Base-by-base conservation (phyloP, 2,113 vertebrate species). In the Chaetops frenatus region DNA sequence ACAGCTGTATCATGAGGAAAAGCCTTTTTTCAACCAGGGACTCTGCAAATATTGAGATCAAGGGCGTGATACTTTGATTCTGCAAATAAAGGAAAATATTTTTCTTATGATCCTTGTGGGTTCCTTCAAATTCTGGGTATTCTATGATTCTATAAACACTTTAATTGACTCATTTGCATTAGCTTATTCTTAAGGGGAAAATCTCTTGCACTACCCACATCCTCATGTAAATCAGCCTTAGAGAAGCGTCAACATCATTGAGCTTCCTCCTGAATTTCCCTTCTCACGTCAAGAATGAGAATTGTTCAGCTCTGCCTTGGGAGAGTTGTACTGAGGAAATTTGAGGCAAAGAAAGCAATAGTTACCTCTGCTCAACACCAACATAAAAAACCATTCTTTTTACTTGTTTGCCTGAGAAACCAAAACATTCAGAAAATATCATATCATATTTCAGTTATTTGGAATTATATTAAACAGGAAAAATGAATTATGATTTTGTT, bases 171-270 rank as follows among this genome's bases (percentile, higher is more conserved):
- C 3, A 36, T 35, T 62, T 64, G 51, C 7, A 16, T 23, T 14
- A 24, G 9, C 10, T 73, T 25, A 9, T 60, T 81, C 36, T 44
- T 61, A 48, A 80, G 27, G 22, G 69, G 40, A 57, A 7, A 12
- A 18, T 72, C 2, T 82, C 29, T 24, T 45, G 45, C 21, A 57
- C 14, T 44, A 77, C 7, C 3, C 13, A 29, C 0, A 0, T 66
- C 7, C 5, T 85, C 11, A 20, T 6, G 24, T 18, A 74, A 82
- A 67, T 38, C 24, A 73, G 5, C 11, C 17, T 77, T 35, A 56
- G 21, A 38, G 67, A 79, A 82, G 8, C 11, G 69, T 7, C 13
- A 65, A 5, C 10, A 36, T 7, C 56, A 19, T 9, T 12, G 40
- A 90, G 2, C 3, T 44, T 72, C 10, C 12, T 65, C 25, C 47